Evolutionary conservation across 1,140 invertebrate genomes (phyloP).

Genomic region (Acyrthosiphon pisum): DNA sequence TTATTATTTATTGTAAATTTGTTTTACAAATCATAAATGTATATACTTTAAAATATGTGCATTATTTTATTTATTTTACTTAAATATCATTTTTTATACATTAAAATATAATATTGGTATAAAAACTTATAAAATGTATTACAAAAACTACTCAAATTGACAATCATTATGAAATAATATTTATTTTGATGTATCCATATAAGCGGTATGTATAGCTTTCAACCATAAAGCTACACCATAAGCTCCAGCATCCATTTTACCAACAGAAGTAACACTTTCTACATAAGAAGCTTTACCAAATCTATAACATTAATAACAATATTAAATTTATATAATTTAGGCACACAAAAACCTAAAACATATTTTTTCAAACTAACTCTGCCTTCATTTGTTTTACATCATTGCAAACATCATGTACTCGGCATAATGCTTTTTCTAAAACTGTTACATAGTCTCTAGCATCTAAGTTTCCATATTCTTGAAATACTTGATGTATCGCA

Average conservation of each 20-base stretch:
- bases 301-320: constrained; percentile 62
- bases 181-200: background rate
- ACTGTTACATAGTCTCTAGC: background rate
- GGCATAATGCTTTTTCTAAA: background rate
- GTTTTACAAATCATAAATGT: background rate
- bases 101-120: background rate
- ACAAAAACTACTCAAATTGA: background rate
- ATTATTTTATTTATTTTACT: background rate
- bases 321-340: background rate
- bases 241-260: constrained; percentile 73
- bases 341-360: background rate
- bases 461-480: background rate
- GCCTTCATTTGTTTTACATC: constrained; percentile 48
- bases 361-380: background rate
- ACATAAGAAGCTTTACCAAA: constrained; percentile 72
- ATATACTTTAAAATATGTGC: background rate
- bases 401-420: constrained; percentile 27
- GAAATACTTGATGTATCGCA: constrained; percentile 37
- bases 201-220: constrained; percentile 61
- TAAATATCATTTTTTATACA: background rate
- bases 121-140: background rate
- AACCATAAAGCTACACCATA: constrained; percentile 71
- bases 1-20: background rate
- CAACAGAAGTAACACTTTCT: constrained; percentile 63
- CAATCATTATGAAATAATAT: background rate